A percentile compares a stretch with the other conserved stretches of the same genome.
phyloP scores from a whole-genome alignment of 1,140 invertebrate genomes.

The Bombus huntii region DNA sequence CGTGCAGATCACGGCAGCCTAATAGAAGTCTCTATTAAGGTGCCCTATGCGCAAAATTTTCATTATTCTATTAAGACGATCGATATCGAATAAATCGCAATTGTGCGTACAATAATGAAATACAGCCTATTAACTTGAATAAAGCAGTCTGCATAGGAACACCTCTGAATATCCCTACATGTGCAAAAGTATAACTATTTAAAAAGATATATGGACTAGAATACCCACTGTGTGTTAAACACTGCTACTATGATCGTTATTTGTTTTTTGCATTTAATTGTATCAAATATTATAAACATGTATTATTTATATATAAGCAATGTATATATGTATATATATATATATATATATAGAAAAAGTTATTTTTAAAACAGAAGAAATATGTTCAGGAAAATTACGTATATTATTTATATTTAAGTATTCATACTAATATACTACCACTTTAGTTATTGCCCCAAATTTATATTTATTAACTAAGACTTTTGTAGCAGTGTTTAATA shows the following conservation, averaged over 20 bases:
- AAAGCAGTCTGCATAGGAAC: constrained; percentile 50
- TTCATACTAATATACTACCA: neutral
- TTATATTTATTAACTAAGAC: constrained; percentile 11
- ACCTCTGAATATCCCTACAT: constrained; percentile 61
- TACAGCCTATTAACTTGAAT: constrained; percentile 30
- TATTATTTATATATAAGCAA: neutral
- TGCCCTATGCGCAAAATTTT: constrained; percentile 46
- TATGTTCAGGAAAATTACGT: neutral
- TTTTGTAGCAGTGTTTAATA: constrained; percentile 75
- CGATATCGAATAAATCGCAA: neutral
- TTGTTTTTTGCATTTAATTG: constrained; percentile 1
- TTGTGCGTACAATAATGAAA: neutral
- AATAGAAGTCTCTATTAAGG: constrained; percentile 52
- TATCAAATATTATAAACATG: constrained; percentile 44
- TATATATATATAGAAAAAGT: neutral
- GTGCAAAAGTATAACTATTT: constrained; percentile 63
- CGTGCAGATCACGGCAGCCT: constrained; percentile 70
- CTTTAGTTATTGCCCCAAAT: constrained; percentile 32
- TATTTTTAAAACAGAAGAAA: neutral
- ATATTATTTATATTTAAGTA: constrained; percentile 5
- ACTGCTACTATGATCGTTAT: constrained; percentile 59
- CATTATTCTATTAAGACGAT: constrained; percentile 5
- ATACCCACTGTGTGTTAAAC: constrained; percentile 68
- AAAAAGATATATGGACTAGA: constrained; percentile 61
- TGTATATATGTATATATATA: neutral